Conservation (phyloP, 2,888 invertebrate species). For the Incurvaria masculella region DNA sequence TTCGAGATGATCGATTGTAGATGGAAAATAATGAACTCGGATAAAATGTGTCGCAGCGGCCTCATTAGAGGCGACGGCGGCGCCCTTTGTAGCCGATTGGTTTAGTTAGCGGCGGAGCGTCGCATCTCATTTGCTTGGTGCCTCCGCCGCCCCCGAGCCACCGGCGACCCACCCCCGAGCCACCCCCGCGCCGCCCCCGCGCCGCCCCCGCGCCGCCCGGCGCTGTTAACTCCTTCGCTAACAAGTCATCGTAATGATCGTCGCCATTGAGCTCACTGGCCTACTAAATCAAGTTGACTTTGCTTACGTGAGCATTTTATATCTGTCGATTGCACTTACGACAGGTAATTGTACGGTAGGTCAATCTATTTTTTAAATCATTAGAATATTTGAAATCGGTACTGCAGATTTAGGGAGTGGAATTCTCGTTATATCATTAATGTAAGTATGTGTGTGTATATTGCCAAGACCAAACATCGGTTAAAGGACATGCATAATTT, state of each 20-base stretch:
- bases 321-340: no score
- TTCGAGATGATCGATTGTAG: background rate
- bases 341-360: no score
- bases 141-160: conserved; percentile 7
- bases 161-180: conserved; percentile 21
- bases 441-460: no score
- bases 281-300: background rate
- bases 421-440: no score
- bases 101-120: conserved; percentile 55
- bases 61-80: conserved; percentile 24
- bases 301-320: no score
- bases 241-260: background rate
- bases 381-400: no score
- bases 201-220: conserved; percentile 14
- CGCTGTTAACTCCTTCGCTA: conserved; percentile 30
- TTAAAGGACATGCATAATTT: no score
- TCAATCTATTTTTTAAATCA: no score
- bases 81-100: conserved; percentile 45
- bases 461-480: no score
- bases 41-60: conserved; percentile 15
- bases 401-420: no score
- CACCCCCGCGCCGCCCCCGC: conserved; percentile 17
- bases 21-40: background rate
- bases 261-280: background rate
- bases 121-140: conserved; percentile 54